Percentiles rank a stretch among this genome's conserved stretches.
Conservation (phyloP, 2,797 vertebrate species). For the Parauchenoglanis ngamensis region DNA sequence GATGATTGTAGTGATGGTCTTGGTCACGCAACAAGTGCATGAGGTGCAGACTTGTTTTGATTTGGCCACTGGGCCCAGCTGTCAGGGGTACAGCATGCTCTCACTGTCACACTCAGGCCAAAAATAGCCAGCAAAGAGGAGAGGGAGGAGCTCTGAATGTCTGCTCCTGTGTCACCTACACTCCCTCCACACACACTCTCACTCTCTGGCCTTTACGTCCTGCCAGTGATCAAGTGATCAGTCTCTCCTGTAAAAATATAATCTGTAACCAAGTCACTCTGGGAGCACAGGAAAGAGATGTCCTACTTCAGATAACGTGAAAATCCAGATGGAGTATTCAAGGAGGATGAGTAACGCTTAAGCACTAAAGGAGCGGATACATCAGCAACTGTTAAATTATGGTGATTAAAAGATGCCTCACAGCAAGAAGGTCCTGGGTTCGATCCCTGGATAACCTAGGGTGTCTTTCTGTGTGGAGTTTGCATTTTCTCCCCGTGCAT, state of each 20-base stretch:
- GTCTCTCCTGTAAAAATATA: slow-evolving; percentile 44
- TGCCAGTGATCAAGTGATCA: slow-evolving; percentile 37
- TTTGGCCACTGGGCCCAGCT: slow-evolving; percentile 63
- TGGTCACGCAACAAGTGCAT: slow-evolving; percentile 46
- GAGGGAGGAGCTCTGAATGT: slow-evolving; percentile 47
- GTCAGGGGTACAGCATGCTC: slow-evolving; percentile 56
- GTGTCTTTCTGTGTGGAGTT: no score
- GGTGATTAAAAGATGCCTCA: not conserved
- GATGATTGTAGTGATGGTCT: slow-evolving; percentile 27
- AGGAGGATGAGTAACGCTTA: slow-evolving; percentile 15
- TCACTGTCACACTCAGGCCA: slow-evolving; percentile 55
- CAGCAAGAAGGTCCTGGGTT: no score
- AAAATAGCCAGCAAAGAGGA: slow-evolving; percentile 68
- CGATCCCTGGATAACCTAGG: no score
- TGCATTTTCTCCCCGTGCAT: no score
- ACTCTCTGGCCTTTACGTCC: slow-evolving; percentile 39
- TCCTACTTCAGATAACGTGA: slow-evolving; percentile 21
- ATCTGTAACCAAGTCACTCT: slow-evolving; percentile 54
- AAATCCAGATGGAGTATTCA: slow-evolving; percentile 20
- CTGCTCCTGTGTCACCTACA: slow-evolving; percentile 50
- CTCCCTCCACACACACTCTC: slow-evolving; percentile 13
- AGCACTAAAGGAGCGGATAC: not conserved
- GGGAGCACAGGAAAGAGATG: slow-evolving; percentile 6
- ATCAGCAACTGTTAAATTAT: not conserved
- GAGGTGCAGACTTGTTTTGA: slow-evolving; percentile 57